Evolutionary conservation across 2,888 invertebrate species (phyloP), one percentile per base, ranked within the genome.

Genomic region (Endomychus coccineus): DNA sequence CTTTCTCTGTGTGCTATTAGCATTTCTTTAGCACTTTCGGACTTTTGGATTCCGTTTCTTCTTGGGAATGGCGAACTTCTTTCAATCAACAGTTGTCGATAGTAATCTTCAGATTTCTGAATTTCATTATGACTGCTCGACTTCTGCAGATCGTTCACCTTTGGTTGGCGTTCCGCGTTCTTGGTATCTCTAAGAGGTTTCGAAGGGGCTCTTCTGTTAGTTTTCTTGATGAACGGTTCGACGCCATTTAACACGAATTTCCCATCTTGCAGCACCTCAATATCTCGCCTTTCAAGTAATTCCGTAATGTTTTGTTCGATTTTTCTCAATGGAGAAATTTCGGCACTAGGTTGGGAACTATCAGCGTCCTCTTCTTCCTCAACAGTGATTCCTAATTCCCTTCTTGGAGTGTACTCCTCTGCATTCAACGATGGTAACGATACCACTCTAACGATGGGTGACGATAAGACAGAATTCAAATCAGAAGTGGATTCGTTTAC

Each of bases 281-380:
- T 62, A 43, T 66, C 65, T 9, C 63, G 46, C 37, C 64, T 51
- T 46, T 66, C 79, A 54, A 81, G 62, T 58, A 81, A 70, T 55
- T 80, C 80, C 59, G 75, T 80, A 51, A 80, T 80, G 59, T 80
- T 81, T 62, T 78, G 77, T 63, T 80, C 82, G 42, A 80, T 80
- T 67, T 80, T 78, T 40, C 79, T 69, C 34, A 81, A 67, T 3
- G 82, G 81, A 5, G 80, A 80, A 36, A 78, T 74, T 48, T 76
- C 75, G 6, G 71, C 72, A 48, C 75, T 75, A 32, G 71, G 74
- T 34, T 70, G 76, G 42, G 77, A 76, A 43, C 70, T 77, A 48
- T 73, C 73, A 50, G 77, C 78, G 41, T 74, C 75, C 51, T 78
- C 78, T 49, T 82, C 82, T 51, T 80, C 80, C 58, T 81, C 80